These are phyloP conservation scores for Parapsyche elsis DNA, from an alignment of 1,140 invertebrate genomes.

Conservation along the genomic window DNA sequence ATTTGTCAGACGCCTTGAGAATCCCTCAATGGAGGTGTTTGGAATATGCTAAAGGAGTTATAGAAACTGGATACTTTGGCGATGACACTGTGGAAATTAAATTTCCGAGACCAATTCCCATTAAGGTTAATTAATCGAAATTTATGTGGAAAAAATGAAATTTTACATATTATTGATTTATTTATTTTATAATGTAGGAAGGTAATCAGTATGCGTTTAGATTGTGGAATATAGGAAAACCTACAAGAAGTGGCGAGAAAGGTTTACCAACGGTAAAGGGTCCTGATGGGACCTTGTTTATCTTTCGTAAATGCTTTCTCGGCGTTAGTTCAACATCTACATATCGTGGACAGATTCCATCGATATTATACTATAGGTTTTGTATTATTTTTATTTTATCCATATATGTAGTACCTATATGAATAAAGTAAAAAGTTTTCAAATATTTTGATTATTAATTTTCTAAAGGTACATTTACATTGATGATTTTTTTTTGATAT, in stretches of 20 bases:
- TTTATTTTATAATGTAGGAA: conserved; percentile 70
- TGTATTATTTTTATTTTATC: background rate
- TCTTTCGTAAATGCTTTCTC: conserved; percentile 91
- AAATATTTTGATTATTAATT: background rate
- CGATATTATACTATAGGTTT: conserved; percentile 84
- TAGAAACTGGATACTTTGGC: conserved; percentile 65
- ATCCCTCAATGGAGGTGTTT: conserved; percentile 79
- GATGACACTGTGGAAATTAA: conserved; percentile 31
- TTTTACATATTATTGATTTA: background rate
- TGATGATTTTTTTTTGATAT: conserved; percentile 1
- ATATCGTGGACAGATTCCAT: conserved; percentile 93
- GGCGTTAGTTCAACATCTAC: conserved; percentile 96
- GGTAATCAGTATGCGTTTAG: conserved; percentile 90
- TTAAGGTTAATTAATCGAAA: conserved; percentile 73
- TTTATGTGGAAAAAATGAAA: conserved; percentile 1
- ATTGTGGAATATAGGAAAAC: conserved; percentile 89
- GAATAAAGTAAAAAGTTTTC: too few relatives aligned
- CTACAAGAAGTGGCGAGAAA: conserved; percentile 93
- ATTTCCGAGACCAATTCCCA: conserved; percentile 83
- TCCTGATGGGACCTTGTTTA: conserved; percentile 91
- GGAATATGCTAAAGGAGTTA: conserved; percentile 75
- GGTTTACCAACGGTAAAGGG: conserved; percentile 88
- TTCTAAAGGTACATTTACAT: background rate
- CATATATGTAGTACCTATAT: background rate
- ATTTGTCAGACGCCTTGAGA: background rate